Base-by-base conservation (phyloP, 2,888 invertebrate genomes). In the Clostera curtula region DNA sequence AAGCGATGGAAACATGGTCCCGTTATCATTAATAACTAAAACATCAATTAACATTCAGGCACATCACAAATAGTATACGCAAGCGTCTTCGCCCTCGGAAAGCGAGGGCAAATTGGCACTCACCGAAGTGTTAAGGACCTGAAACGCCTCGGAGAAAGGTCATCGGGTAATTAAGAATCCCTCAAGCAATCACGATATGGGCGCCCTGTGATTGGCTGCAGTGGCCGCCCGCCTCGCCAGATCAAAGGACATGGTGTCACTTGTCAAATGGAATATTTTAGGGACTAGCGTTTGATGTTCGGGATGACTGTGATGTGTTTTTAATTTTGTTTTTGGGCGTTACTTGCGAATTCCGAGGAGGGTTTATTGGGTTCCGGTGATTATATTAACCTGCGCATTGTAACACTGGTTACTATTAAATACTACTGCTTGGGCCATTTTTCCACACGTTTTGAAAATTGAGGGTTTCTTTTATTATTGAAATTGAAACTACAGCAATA, bases 181-280 rank as follows among this genome's bases (percentile, higher is more conserved):
- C 76, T 66, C 64, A 69, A 72, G 79, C 76, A 79, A 79, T 82
- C 80, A 77, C 67, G 69, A 61, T 54, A 53, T 49, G 56, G 53
- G 54, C 38, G 39, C 37, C 51, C 72, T 60, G 68, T 75, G 77
- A 82, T 82, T 80, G 80, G 77, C 55, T 60, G 69, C 64, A 61
- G 61, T 55, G 52, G 54, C 42, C 36, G 15, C 28, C 44, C 31
- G 41, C 52, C 49, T 55, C 61, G 59, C 46, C 58, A 61, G 70
- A 75, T 76, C 80, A 79, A 80, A 80, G 74, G 55, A 40, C 49
- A 55, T 54, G 61, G 57, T 64, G 68, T 50, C 67, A 62, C 60
- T 64, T 59, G 63, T 69, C 79, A 77, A 79, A 77, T 73, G 70
- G 80, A 80, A 80, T 77, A 76, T 77, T 80, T 74, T 49, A 49